Evolutionary conservation across 2,797 vertebrate species (phyloP).

Genomic region (Pangasius macronema): DNA sequence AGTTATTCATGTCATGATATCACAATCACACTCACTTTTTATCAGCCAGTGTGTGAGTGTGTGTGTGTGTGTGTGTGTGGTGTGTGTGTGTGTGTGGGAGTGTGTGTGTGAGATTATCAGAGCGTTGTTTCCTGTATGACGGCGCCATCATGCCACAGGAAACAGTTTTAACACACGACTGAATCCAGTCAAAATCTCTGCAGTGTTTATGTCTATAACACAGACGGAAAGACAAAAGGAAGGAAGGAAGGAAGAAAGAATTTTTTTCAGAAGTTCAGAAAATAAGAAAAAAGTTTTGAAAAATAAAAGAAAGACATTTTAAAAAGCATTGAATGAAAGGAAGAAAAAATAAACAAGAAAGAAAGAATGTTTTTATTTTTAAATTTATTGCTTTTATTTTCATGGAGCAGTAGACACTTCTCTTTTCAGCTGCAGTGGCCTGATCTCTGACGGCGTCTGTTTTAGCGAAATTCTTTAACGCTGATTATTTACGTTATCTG

Average conservation of each 20-base stretch:
- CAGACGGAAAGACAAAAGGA: neutral
- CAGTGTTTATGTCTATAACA: neutral
- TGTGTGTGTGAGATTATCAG: neutral
- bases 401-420: no score
- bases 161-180: neutral
- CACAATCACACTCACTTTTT: neutral
- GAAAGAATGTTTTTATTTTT: neutral
- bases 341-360: no score
- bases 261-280: no score
- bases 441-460: neutral
- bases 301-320: no score
- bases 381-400: neutral
- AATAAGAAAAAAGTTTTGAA: no score
- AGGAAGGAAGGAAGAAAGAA: no score
- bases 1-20: neutral
- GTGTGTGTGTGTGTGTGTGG: neutral
- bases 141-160: neutral
- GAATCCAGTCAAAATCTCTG: neutral
- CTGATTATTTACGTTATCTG: neutral
- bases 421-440: no score
- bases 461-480: neutral
- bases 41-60: neutral
- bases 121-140: neutral
- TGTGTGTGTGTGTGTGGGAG: neutral
- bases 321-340: no score